phyloP scores from a whole-genome alignment of 2,113 vertebrate species.

The Phylloscopus trochilus region DNA sequence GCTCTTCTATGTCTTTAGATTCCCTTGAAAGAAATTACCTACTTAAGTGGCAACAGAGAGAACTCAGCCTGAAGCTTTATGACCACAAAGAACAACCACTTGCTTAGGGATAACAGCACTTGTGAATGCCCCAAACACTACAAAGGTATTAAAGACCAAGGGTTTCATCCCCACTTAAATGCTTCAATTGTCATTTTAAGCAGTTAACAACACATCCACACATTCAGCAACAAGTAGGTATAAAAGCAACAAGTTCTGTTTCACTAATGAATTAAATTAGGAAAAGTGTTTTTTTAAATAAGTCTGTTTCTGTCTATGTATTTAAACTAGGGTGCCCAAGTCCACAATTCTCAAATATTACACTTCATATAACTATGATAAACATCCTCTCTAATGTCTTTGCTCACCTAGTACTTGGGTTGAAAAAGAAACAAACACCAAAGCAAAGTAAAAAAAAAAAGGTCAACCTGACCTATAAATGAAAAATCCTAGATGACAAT shows the following conservation, averaged over 20 bases:
- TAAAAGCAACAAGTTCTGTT: not conserved
- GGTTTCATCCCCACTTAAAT: not conserved
- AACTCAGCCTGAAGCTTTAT: not conserved
- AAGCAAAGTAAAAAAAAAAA: not conserved
- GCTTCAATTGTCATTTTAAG: not conserved
- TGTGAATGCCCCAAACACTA: not conserved
- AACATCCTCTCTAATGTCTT: not conserved
- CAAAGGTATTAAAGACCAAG: not conserved
- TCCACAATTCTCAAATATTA: not conserved
- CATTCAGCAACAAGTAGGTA: not conserved
- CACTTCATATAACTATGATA: not conserved
- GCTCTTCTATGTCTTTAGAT: not conserved
- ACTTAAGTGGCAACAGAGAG: not conserved
- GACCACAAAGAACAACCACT: not conserved
- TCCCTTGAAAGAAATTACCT: not conserved
- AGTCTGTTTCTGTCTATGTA: not conserved
- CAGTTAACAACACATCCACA: not conserved
- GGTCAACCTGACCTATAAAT: not conserved
- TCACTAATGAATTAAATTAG: not conserved
- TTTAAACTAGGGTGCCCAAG: not conserved
- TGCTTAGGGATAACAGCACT: not conserved
- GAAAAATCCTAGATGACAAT: not conserved
- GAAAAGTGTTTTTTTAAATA: fast-evolving
- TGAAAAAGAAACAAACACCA: not conserved
- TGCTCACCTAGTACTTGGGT: not conserved